Evolutionary conservation across 2,113 vertebrate genomes (phyloP), one percentile per base, ranked within the genome.

Genomic region (Nycticebus coucang): DNA sequence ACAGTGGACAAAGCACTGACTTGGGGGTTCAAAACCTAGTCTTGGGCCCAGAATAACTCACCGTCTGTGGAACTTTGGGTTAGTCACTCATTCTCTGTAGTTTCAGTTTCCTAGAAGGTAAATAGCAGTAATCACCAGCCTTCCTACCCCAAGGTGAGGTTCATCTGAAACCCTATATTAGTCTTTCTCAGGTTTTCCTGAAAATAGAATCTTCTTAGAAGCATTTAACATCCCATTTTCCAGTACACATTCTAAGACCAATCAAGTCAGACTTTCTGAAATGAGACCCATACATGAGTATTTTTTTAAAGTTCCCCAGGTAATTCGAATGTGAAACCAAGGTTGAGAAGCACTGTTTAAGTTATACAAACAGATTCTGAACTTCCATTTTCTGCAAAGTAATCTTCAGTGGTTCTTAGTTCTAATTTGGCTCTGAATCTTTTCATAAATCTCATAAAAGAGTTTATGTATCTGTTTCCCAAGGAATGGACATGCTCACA

Each of bases 231-330:
- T 55, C 35, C 14, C 64, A 74, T 17, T 71, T 95, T 69, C 80
- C 24, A 62, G 75, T 60, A 14, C 1, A 35, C 11, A 69, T 33
- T n/a, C 28, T 57, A 22, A 71, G 59, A 80, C 35, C 55, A 93
- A 78, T 93, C 84, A 69, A 74, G 72, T 86, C 50, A 90, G 71
- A 94, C n/a, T 92, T 89, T 92, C 59, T 87, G 69, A 69, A 55
- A 59, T 71, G 30, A 96, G 69, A 75, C 28, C 60, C 59, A 84
- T 68, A 62, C 26, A 45, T 62, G 45, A 89, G 19, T 17, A 66
- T 50, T 57, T 87, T 87, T 26, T 72, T 45, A n/a, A 93, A 53
- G 15, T 12, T 92, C 55, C 57, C 90, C 37, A 57, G 55, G 50
- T 89, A 84, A 85, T 94, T 97, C 18, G 79, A 50, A 81, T n/a